Evolutionary conservation across 2,797 vertebrate species (phyloP), one percentile per base, ranked within the genome.

Genomic region (Tinamus major): DNA sequence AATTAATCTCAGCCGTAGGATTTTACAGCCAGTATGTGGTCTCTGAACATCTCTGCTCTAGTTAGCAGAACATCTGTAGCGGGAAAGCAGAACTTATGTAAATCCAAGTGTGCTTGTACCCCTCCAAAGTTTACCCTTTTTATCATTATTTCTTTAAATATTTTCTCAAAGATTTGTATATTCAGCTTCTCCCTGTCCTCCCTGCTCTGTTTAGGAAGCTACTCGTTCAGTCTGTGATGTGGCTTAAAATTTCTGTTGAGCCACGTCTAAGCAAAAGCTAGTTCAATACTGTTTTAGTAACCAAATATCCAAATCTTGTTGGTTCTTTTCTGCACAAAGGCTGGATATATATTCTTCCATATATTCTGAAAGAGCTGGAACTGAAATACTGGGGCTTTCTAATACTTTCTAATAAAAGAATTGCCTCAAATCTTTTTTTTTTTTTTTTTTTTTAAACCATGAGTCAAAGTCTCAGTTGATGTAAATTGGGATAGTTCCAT

Each of bases 1-100:
- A 95, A 95, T 97, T 96, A 94, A 94, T 97, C 58, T 91, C 91
- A 90, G 79, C 59, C 83, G 75, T 92, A 86, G 80, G 85, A 79
- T 93, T 95, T 95, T 92, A 96, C 87, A 95, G 92, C 74, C 91
- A 95, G 68, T 94, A 95, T 96, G 88, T 85, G 92, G 83, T 87
- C 86, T 93, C 91, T 79, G 83, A 94, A 75, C 83, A 94, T 94
- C 92, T 85, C 89, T 89, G 77, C 79, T 93, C 86, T 67, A 90
- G 75, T 93, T 92, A 96, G 91, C 76, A 85, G 93, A 91, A 91
- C 81, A 95, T 90, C 92, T 96, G 89, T 93, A 95, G 79, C 39
- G 92, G 92, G 90, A 95, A 96, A 95, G 23, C 86, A 95, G 94
- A 92, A 86, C 84, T 81, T 79, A 87, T 77, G 67, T 85, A 85